These are phyloP conservation scores for Sebastes umbrosus DNA, from an alignment of 2,797 vertebrate genomes.

Conservation along the genomic window DNA sequence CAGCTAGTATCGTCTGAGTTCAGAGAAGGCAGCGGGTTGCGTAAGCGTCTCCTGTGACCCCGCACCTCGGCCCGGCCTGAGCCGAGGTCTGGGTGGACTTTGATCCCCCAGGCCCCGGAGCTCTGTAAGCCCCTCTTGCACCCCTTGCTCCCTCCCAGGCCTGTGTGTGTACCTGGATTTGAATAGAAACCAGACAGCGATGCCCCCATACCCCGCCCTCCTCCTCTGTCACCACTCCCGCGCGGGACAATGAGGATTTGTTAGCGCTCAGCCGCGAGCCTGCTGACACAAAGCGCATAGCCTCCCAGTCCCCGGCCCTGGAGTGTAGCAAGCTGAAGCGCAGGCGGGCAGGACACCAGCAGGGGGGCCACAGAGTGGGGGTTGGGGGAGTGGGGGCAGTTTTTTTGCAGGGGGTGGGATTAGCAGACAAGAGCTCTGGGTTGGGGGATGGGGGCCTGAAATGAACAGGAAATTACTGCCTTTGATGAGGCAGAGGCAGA, in stretches of 20 bases:
- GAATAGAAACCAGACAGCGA: constrained; percentile 98
- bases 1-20: neutral
- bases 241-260: constrained; percentile 95
- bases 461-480: constrained; percentile 96
- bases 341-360: constrained; percentile 81
- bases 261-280: constrained; percentile 90
- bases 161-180: constrained; percentile 92
- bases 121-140: constrained; percentile 16
- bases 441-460: constrained; percentile 82
- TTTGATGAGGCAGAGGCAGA: constrained; percentile 90
- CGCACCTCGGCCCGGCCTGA: neutral
- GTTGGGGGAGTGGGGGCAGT: constrained; percentile 49
- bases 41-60: constrained; percentile 42
- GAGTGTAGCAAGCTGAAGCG: constrained; percentile 64
- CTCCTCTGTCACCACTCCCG: constrained; percentile 86
- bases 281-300: constrained; percentile 89
- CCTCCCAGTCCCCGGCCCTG: constrained; percentile 51
- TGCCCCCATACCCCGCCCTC: constrained; percentile 56
- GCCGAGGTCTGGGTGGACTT: constrained; percentile 61
- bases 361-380: constrained; percentile 51
- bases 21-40: constrained; percentile 37
- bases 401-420: constrained; percentile 76
- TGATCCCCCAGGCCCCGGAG: constrained; percentile 54
- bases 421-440: constrained; percentile 89
- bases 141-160: constrained; percentile 38